These are phyloP conservation scores for Acronicta aceris DNA, from an alignment of 2,888 invertebrate species.

Conservation along the genomic window DNA sequence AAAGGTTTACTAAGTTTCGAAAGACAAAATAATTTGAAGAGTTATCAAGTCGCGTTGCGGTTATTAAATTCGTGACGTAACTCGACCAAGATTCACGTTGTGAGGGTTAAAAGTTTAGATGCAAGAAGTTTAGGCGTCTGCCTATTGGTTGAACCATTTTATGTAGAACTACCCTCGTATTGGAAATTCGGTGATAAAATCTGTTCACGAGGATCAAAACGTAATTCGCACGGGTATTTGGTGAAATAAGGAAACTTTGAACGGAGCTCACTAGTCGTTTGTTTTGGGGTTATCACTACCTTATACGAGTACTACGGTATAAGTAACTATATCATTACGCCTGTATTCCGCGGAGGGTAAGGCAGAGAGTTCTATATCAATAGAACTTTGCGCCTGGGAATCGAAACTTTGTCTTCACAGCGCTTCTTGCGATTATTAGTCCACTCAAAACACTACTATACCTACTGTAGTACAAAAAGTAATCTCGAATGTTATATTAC, in stretches of 20 bases:
- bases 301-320: too few species aligned
- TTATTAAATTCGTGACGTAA: background rate
- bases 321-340: too few species aligned
- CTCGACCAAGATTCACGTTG: constrained; percentile 1
- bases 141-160: constrained; percentile 42
- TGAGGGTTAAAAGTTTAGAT: constrained; percentile 36
- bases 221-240: constrained; percentile 27
- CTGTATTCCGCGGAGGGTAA: too few species aligned
- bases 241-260: constrained; percentile 25
- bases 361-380: too few species aligned
- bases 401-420: too few species aligned
- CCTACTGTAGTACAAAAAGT: too few species aligned
- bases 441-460: too few species aligned
- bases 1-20: too few species aligned
- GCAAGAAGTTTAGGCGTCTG: constrained; percentile 33
- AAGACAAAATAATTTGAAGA: too few species aligned
- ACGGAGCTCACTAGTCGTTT: constrained; percentile 11
- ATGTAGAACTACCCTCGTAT: constrained; percentile 33
- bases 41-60: background rate
- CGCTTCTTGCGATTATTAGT: too few species aligned
- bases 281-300: background rate
- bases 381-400: too few species aligned
- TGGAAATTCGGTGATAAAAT: constrained; percentile 42
- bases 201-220: constrained; percentile 42
- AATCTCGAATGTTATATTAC: too few species aligned